Conservation (phyloP, 2,113 vertebrate species). For the Ochotona princeps region DNA sequence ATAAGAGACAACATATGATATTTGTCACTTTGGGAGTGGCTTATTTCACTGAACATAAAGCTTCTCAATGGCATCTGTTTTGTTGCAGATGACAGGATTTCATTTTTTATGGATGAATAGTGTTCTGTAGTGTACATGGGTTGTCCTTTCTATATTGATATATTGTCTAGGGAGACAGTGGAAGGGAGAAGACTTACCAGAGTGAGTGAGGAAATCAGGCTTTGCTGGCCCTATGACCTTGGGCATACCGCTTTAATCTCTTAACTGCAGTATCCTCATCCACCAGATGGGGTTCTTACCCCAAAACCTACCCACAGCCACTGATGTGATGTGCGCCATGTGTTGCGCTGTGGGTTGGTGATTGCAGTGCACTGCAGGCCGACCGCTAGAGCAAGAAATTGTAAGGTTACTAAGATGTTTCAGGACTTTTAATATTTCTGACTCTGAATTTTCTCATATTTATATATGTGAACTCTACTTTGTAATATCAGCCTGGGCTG, state of each 20-base stretch:
- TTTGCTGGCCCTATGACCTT: not conserved
- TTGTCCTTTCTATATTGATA: no score
- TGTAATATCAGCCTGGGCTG: conserved; percentile 7
- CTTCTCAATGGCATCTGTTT: no score
- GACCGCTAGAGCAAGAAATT: not conserved
- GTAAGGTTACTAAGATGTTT: not conserved
- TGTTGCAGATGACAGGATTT: no score
- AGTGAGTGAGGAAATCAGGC: not conserved
- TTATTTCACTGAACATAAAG: no score
- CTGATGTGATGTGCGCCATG: rapidly evolving
- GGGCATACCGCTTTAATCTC: not conserved
- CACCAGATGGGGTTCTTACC: not conserved
- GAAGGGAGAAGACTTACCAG: not conserved
- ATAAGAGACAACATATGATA: no score
- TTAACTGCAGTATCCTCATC: not conserved
- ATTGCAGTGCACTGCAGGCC: no score
- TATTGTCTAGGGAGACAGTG: not conserved
- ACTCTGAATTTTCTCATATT: conserved; percentile 50
- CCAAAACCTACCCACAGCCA: not conserved
- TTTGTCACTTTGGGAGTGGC: no score
- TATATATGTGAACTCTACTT: conserved; percentile 51
- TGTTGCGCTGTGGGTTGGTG: not conserved
- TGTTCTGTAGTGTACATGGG: no score
- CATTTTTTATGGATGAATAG: no score
- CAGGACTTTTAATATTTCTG: conserved; percentile 29